A percentile compares a stretch with the other conserved stretches of the same genome.
Evolutionary conservation across 2,113 vertebrate genomes (phyloP).

Genomic region (Nestor notabilis): DNA sequence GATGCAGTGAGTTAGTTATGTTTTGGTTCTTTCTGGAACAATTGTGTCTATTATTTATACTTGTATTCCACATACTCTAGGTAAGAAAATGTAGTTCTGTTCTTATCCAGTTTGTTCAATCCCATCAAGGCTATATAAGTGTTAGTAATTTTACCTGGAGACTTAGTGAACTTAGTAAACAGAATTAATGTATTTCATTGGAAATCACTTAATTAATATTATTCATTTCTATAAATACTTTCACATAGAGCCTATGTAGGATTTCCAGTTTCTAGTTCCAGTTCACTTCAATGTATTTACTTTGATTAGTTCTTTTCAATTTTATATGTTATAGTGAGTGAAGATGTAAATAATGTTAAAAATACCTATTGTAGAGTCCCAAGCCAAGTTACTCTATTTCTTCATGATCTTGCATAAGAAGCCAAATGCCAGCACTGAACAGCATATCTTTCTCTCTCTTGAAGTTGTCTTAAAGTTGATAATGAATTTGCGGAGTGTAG

Average conservation of each 20-base stretch:
- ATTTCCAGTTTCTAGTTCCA: neutral
- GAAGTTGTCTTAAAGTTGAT: neutral
- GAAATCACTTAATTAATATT: neutral
- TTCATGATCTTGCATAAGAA: neutral
- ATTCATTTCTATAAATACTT: neutral
- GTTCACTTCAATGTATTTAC: neutral
- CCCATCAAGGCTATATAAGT: neutral
- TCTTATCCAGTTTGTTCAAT: neutral
- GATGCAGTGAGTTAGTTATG: rapidly evolving
- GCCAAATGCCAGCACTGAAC: neutral
- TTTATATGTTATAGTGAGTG: neutral
- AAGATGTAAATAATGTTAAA: neutral
- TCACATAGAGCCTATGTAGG: neutral
- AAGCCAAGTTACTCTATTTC: neutral
- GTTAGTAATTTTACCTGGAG: neutral
- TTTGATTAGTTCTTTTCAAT: neutral
- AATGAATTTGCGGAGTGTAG: neutral
- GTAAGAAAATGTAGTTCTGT: neutral
- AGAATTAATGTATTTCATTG: neutral
- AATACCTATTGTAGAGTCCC: neutral
- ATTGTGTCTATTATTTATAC: neutral
- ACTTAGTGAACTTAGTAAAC: neutral
- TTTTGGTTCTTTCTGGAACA: neutral
- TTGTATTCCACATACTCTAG: neutral
- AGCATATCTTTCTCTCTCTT: neutral